A percentile compares a stretch with the other conserved stretches of the same genome.
Conservation (phyloP, 2,113 vertebrate genomes). For the Australoheros scitulus region DNA sequence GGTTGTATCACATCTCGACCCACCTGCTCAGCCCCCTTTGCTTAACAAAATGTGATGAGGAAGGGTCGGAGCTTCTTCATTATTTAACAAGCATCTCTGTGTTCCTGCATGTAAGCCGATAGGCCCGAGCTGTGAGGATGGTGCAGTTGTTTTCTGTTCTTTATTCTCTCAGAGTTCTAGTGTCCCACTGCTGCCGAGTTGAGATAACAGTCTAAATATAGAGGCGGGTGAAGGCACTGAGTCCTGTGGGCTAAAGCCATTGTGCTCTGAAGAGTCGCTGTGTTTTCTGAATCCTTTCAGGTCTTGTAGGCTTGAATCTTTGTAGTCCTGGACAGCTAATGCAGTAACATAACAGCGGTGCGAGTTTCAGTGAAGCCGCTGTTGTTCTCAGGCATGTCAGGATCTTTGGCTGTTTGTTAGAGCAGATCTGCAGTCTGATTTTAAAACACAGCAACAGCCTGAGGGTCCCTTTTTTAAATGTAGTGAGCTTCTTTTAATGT, state of each 20-base stretch:
- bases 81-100: constrained; percentile 62
- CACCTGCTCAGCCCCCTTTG: background rate
- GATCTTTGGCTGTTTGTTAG: background rate
- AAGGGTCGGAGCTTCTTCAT: constrained; percentile 49
- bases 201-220: constrained; percentile 73
- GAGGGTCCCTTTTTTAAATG: background rate
- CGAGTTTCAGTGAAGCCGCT: background rate
- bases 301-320: background rate
- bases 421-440: background rate
- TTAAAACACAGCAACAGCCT: background rate
- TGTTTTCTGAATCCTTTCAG: constrained; percentile 31
- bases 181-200: constrained; percentile 56
- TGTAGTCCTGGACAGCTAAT: background rate
- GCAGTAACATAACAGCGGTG: background rate
- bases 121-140: constrained; percentile 16
- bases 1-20: background rate
- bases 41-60: constrained; percentile 21
- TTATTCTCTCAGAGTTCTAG: constrained; percentile 50
- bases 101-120: constrained; percentile 64
- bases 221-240: constrained; percentile 32
- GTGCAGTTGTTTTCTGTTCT: constrained; percentile 61
- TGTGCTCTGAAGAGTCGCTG: constrained; percentile 10
- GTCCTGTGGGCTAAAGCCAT: constrained; percentile 35
- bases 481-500: background rate
- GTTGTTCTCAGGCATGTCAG: background rate